Base-by-base conservation (phyloP, 2,113 vertebrate genomes). In the Pithys albifrons region DNA sequence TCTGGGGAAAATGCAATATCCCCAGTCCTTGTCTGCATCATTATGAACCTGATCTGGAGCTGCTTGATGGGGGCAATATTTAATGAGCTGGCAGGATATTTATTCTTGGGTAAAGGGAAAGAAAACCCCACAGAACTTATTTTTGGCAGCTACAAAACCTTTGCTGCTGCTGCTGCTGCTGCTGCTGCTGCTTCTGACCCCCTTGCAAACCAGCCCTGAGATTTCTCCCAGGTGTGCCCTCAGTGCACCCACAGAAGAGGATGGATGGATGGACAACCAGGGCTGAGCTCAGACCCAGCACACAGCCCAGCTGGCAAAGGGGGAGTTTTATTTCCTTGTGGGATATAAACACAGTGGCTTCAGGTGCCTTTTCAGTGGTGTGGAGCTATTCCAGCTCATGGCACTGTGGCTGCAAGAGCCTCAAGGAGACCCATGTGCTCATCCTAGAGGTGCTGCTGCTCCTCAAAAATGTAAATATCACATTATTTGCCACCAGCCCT, bases 1-100 rank as follows among this genome's bases (percentile, higher is more conserved):
- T 89, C 89, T 72, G 88, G 93, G 94, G 91, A 62, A 76, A 94
- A 89, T 48, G 37, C 89, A 66, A 59, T 37, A 58, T 62, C 79
- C 70, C 58, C 58, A 49, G 11, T 62, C 89, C 84, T 62, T 85
- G 46, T 59, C 81, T 73, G 81, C 62, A 46, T 62, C 37, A 65
- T 85, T 76, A 69, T 58, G 84, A 91, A 78, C 84, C 86, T 12
- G 69, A 59, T 69, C 76, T 83, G 28, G 85, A 72, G 81, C 89
- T 93, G 27, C 3, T 28, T 7, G 74, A 79, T 1, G 1, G 31
- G 54, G 61, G 89, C 52, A 80, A 3, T 43, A 35, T 62, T 85
- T 83, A 39, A 83, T 72, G 91, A 88, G 93, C 66, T 2, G 3
- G 33, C 17, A 92, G 91, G 71, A 51, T 52, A 61, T 59, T 88